These are phyloP conservation scores for Cosmia trapezina DNA, from an alignment of 2,888 invertebrate species.

Conservation along the genomic window DNA sequence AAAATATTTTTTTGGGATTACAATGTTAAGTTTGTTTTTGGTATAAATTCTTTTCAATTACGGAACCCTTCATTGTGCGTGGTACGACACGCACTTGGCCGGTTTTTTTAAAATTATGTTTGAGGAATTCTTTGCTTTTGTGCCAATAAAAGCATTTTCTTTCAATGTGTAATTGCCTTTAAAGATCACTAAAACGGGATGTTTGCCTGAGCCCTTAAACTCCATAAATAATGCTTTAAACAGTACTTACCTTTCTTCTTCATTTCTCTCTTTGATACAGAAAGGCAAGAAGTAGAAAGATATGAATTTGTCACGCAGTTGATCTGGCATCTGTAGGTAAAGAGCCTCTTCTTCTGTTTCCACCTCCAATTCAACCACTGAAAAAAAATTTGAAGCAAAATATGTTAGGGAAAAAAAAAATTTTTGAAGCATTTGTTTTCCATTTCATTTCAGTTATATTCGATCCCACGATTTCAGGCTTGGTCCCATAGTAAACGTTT, in stretches of 20 bases:
- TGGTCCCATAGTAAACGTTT: too few species aligned
- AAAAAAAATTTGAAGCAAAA: neutral
- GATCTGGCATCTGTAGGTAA: slow-evolving; percentile 80
- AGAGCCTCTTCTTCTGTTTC: slow-evolving; percentile 78
- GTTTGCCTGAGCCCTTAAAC: too few species aligned
- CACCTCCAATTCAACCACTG: slow-evolving; percentile 76
- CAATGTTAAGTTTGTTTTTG: too few species aligned
- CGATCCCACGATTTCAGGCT: too few species aligned
- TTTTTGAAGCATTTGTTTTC: neutral
- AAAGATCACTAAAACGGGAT: neutral
- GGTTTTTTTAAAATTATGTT: too few species aligned
- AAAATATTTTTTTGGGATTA: too few species aligned
- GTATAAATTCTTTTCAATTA: too few species aligned
- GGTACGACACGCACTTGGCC: too few species aligned
- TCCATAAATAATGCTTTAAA: neutral
- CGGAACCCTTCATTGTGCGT: too few species aligned
- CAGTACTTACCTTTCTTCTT: slow-evolving; percentile 70
- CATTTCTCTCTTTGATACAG: slow-evolving; percentile 78
- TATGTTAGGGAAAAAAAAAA: neutral
- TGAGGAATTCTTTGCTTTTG: too few species aligned
- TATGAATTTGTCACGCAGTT: slow-evolving; percentile 81
- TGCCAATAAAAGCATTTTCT: too few species aligned
- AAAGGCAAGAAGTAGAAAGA: slow-evolving; percentile 78
- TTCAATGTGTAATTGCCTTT: too few species aligned
- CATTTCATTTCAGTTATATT: neutral